A percentile compares a stretch with the other conserved stretches of the same genome.
These are phyloP conservation scores for Miniopterus natalensis DNA, from an alignment of 2,113 vertebrate species.

Conservation along the genomic window DNA sequence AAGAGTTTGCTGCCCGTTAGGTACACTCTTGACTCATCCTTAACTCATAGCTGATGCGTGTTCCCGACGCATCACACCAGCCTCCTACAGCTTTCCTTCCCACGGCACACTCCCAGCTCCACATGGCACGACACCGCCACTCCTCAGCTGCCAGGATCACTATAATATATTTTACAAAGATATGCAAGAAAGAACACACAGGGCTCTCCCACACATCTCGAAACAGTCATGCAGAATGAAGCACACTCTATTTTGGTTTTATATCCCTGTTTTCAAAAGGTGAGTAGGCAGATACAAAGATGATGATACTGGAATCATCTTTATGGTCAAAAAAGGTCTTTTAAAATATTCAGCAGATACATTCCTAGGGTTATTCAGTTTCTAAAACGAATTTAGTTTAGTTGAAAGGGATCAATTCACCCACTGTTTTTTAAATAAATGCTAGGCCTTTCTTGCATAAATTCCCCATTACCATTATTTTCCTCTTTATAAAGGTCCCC, in stretches of 20 bases:
- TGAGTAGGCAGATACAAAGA: conserved; percentile 64
- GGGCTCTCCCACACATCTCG: conserved; percentile 73
- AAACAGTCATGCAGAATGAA: conserved; percentile 59
- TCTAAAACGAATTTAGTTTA: neutral
- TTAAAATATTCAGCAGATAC: conserved; percentile 42
- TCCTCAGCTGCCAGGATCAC: conserved; percentile 38
- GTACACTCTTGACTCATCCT: conserved; percentile 71
- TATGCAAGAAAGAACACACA: conserved; percentile 74
- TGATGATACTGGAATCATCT: conserved; percentile 6
- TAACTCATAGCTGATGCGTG: conserved; percentile 64
- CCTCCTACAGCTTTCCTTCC: conserved; percentile 74
- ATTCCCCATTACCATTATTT: neutral
- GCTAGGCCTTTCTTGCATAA: neutral
- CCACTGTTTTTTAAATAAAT: neutral
- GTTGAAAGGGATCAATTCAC: neutral
- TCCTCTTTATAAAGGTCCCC: neutral
- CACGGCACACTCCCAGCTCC: conserved; percentile 61
- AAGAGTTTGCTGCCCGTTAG: conserved; percentile 28
- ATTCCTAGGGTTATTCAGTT: neutral
- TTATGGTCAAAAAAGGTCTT: neutral
- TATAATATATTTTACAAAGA: conserved; percentile 59
- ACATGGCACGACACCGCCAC: conserved; percentile 69
- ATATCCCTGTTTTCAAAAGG: conserved; percentile 69
- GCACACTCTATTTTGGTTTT: conserved; percentile 73
- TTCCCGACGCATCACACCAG: conserved; percentile 61